Base-by-base conservation (phyloP, 35 echinoderm and acorn worm species). In the Eucidaris tribuloides region DNA sequence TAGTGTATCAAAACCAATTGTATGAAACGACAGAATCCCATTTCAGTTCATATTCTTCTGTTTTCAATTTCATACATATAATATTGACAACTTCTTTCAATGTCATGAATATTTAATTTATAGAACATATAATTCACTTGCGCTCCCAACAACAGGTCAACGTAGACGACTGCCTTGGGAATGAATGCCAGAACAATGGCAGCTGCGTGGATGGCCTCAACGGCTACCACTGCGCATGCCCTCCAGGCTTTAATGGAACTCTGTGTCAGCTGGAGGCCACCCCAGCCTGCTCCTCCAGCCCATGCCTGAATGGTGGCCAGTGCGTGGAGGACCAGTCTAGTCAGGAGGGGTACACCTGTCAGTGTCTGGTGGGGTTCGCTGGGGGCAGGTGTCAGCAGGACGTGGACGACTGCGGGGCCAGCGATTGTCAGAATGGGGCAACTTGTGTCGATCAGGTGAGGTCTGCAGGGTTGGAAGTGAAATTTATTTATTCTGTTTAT, bases 121-220 rank as follows among this genome's bases (percentile, higher is more conserved):
- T n/a, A n/a, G n/a, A n/a, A n/a, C n/a, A n/a, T n/a, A n/a, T n/a
- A n/a, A n/a, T n/a, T n/a, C n/a, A n/a, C n/a, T n/a, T n/a, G n/a
- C n/a, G n/a, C n/a, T n/a, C n/a, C n/a, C n/a, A 3, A 24, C 15
- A 38, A 74, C 68, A 74, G 68, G 23, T 74, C 38, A 83, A 88
- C 34, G 34, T 80, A 13, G 77, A 93, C 60, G 79, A 93, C 36
- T 93, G 91, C 45, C 19, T 74, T 1, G 56, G 0, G 35, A 44
- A 20, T 84, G 85, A 29, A 44, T 97, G 94, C 37, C 31, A 85
- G 11, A 92, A 97, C 54, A 70, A 49, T 83, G 94, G 65, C 11
- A 97, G 85, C 3, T 97, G 94, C 44, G 25, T 85, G 3, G 85
- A 92, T 76, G 63, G 29, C 2, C 23, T 86, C 3, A 50, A 39